Base-by-base conservation (phyloP, 2,888 invertebrate genomes). In the Operophtera brumata region DNA sequence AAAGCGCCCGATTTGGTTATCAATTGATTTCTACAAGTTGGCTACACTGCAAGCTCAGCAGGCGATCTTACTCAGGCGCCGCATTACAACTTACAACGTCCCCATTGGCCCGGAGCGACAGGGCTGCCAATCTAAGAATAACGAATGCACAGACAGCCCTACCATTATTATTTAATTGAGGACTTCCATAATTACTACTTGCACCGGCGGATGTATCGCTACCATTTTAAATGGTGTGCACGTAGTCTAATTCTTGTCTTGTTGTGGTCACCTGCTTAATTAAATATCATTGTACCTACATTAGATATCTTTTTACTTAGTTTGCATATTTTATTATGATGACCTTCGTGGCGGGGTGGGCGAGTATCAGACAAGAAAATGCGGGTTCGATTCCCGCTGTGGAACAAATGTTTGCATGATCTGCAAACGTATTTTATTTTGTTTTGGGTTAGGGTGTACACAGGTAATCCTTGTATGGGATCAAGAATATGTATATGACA, bases 121-220 rank as follows among this genome's bases (percentile, higher is more conserved):
- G 80, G 82, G 83, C 80, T 87, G 87, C 84, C 87, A 84, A 82
- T 80, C 80, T 78, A 78, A 79, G 77, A 83, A 81, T 82, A 84
- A 86, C 75, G 69, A 81, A 75, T 73, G 69, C 67, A 71, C 62
- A 61, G 64, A 75, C 72, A 73, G 71, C 69, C 70, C 79, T 62
- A 68, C 77, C 72, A 84, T 84, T 82, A 84, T 80, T 82, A 82
- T 82, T 84, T 82, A 83, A 86, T 85, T 83, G 78, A 78, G 68
- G 75, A 73, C 74, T 72, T 71, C 73, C 72, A 77, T 82, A 82
- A 82, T 79, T 78, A 71, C 72, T 59, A 62, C 70, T 67, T 70
- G 68, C 37, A 71, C 46, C 71, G 71, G 69, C 71, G 74, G 74
- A 77, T 75, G 74, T 70, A 68, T 69, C 66, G 58, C 66, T 59